These are phyloP conservation scores for Pseudoatta argentina DNA, from an alignment of 1,140 invertebrate genomes.

Conservation along the genomic window DNA sequence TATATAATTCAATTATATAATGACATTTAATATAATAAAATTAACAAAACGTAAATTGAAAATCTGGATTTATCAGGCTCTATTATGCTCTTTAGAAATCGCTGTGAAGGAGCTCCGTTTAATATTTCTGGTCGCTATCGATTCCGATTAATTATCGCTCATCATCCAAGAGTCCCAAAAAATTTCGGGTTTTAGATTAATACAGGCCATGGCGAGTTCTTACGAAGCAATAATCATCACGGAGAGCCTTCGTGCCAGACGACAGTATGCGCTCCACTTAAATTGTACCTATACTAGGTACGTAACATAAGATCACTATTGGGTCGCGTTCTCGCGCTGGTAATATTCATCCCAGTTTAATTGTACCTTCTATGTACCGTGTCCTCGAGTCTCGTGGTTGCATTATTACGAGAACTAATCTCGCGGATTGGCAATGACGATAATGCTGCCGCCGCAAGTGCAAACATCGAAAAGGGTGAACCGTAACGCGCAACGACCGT, in stretches of 20 bases:
- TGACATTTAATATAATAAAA: background rate
- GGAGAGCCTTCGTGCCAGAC: constrained; percentile 72
- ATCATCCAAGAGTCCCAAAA: background rate
- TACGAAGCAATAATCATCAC: constrained; percentile 74
- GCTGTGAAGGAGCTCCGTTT: background rate
- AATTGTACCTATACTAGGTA: constrained; percentile 8
- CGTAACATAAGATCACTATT: constrained; percentile 71
- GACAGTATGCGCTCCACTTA: constrained; percentile 68
- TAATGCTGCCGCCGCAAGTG: constrained; percentile 57
- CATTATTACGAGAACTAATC: constrained; percentile 73
- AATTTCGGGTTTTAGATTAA: constrained; percentile 63
- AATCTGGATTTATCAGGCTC: background rate
- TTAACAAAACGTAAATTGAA: constrained; percentile 18
- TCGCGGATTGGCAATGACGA: constrained; percentile 69
- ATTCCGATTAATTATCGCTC: constrained; percentile 43
- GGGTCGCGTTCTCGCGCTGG: constrained; percentile 59
- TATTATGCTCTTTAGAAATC: background rate
- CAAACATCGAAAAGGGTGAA: constrained; percentile 24
- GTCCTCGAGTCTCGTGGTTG: constrained; percentile 56
- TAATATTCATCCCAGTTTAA: constrained; percentile 76
- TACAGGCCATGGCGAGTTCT: constrained; percentile 39
- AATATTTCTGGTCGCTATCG: constrained; percentile 11
- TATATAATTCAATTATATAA: background rate
- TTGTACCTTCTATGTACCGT: constrained; percentile 59
- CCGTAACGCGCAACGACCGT: constrained; percentile 1